Percentiles rank a stretch among this genome's conserved stretches.
phyloP scores from a whole-genome alignment of 2,888 invertebrate genomes.

The Trachelus stipa region DNA sequence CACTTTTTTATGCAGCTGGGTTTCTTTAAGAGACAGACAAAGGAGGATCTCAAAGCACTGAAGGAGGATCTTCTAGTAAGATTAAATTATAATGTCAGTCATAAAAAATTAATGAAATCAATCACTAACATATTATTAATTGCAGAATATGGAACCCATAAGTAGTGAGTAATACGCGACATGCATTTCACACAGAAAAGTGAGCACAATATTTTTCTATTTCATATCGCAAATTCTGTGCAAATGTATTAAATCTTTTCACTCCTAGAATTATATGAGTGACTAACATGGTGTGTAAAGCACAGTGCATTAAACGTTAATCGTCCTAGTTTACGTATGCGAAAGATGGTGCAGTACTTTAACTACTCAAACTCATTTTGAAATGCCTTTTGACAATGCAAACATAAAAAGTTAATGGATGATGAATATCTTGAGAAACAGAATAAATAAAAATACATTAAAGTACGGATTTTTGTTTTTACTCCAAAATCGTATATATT shows the following conservation, averaged over 20 bases:
- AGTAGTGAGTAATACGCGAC: not conserved
- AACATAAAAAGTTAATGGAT: not conserved
- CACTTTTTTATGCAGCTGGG: slow-evolving; percentile 33
- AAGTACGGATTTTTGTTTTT: not conserved
- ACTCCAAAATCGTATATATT: not conserved
- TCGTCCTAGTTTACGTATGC: not conserved
- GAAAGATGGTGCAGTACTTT: not conserved
- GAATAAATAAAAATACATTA: not conserved
- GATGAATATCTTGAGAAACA: not conserved
- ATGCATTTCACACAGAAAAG: no score
- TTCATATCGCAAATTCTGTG: no score
- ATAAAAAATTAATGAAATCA: not conserved
- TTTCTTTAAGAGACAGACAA: slow-evolving; percentile 43
- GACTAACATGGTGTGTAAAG: no score
- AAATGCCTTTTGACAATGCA: not conserved
- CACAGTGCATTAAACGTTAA: not conserved
- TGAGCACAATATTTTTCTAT: no score
- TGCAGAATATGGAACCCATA: not conserved
- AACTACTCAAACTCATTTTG: not conserved
- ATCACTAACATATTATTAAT: not conserved
- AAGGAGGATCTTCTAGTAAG: slow-evolving; percentile 11
- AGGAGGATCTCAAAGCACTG: slow-evolving; percentile 29
- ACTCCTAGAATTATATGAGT: no score
- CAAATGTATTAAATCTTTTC: no score
- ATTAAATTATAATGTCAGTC: not conserved